Percentiles rank a stretch among this genome's conserved stretches.
Evolutionary conservation across 1,140 invertebrate species (phyloP).

Genomic region (Drosophila baimaii): DNA sequence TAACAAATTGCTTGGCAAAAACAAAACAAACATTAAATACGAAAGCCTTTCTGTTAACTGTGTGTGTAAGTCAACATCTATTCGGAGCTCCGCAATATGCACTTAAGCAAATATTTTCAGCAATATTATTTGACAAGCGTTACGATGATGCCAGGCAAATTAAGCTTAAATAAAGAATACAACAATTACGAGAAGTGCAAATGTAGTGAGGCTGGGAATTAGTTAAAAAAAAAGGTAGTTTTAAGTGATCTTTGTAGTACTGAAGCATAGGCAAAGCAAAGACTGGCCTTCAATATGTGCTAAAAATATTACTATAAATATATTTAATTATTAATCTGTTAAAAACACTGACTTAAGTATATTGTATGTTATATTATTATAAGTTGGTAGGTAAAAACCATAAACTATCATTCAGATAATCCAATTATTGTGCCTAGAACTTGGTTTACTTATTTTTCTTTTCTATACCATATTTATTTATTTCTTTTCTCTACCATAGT

Average conservation of each 20-base stretch:
- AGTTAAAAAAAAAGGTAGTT: conserved; percentile 25
- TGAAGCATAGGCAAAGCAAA: background rate
- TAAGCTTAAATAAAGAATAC: conserved; percentile 16
- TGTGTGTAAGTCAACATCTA: conserved; percentile 6
- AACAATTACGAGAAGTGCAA: conserved; percentile 37
- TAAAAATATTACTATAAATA: background rate
- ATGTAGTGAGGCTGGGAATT: conserved; percentile 28
- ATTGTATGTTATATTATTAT: background rate
- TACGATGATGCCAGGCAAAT: conserved; percentile 20
- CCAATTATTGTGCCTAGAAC: too few relatives aligned
- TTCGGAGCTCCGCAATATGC: conserved; percentile 3
- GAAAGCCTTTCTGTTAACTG: conserved; percentile 3
- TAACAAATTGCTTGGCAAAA: conserved; percentile 9
- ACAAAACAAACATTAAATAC: background rate
- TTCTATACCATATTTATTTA: too few relatives aligned
- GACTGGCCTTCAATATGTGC: too few relatives aligned
- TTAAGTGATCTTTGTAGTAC: background rate
- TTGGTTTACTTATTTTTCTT: too few relatives aligned
- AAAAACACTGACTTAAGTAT: background rate
- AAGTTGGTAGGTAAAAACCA: background rate
- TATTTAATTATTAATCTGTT: background rate
- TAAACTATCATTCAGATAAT: background rate
- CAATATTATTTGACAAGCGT: conserved; percentile 14
- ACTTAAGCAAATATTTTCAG: conserved; percentile 35
- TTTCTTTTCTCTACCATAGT: too few relatives aligned